Evolutionary conservation across 2,113 vertebrate species (phyloP).

Genomic region (Ciconia maguari): DNA sequence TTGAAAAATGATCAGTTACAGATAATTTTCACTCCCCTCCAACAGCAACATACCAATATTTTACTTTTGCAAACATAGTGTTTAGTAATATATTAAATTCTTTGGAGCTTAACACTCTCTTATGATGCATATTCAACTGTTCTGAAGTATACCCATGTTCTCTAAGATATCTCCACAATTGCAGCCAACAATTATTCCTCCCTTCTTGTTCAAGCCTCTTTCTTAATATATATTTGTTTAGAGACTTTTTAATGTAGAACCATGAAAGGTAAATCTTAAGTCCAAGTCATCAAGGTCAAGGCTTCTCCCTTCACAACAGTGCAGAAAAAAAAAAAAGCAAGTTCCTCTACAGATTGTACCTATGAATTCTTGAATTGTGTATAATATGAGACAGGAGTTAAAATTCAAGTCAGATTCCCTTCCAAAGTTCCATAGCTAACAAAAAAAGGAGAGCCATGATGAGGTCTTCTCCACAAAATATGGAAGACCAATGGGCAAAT

Average conservation of each 20-base stretch:
- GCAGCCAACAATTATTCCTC: neutral
- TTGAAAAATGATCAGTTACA: neutral
- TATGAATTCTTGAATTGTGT: neutral
- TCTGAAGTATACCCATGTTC: neutral
- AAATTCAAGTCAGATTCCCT: neutral
- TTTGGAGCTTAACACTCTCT: neutral
- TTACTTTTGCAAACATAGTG: neutral
- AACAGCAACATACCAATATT: neutral
- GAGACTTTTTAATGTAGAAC: neutral
- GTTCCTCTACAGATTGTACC: neutral
- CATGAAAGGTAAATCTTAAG: neutral
- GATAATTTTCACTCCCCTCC: neutral
- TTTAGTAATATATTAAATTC: neutral
- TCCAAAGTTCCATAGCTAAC: neutral
- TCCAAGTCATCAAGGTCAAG: neutral
- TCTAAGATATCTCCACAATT: neutral
- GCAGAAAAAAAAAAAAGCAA: neutral
- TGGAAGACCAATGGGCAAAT: neutral
- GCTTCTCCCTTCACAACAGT: neutral
- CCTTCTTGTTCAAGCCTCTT: neutral
- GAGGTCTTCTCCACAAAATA: neutral
- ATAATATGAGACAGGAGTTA: neutral
- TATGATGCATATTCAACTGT: neutral
- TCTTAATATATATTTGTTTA: neutral
- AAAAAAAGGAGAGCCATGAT: fast-evolving